Base-by-base conservation (phyloP, 2,888 invertebrate genomes). In the Schizaphis graminum region DNA sequence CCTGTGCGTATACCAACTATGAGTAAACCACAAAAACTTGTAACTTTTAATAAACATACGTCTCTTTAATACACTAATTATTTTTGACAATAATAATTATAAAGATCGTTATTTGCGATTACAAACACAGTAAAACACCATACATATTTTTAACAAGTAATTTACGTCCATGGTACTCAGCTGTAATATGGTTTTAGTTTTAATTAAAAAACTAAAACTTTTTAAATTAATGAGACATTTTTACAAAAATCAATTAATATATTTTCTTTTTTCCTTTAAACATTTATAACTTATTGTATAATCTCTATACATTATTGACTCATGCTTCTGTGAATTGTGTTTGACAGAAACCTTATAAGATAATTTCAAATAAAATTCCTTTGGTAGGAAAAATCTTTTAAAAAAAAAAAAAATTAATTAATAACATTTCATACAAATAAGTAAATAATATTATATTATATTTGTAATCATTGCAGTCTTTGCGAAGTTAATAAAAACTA, bases 251-350 rank as follows among this genome's bases (percentile, higher is more conserved):
- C 35, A 77, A 77, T 77, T 77, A 35, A 35, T 35, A 21, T n/a
- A n/a, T 67, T 67, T 67, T n/a, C 0, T 21, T 77, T 77, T 77
- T 77, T 77, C 21, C 77, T 5, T 35, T 77, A 16, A 77, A 77
- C 77, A 77, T 77, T 77, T 77, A 77, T 77, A 77, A 77, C 35
- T 77, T 77, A 35, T 77, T 77, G 77, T 77, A 77, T 77, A 35
- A 67, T 67, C n/a, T 77, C 35, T 77, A n/a, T n/a, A 35, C 21
- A 77, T 77, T 16, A 77, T 77, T 16, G 35, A 77, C 21, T 21
- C 35, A 7, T 35, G 21, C 77, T 35, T 77, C 35, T 77, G 77
- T 35, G 77, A 77, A 77, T 21, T 77, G 7, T 21, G 77, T 77
- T 77, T 77, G 77, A 77, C 35, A 21, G 35, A 77, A 35, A 77